Evolutionary conservation across 2,888 invertebrate species (phyloP), one percentile per base, ranked within the genome.

Genomic region (Anoplius nigerrimus): DNA sequence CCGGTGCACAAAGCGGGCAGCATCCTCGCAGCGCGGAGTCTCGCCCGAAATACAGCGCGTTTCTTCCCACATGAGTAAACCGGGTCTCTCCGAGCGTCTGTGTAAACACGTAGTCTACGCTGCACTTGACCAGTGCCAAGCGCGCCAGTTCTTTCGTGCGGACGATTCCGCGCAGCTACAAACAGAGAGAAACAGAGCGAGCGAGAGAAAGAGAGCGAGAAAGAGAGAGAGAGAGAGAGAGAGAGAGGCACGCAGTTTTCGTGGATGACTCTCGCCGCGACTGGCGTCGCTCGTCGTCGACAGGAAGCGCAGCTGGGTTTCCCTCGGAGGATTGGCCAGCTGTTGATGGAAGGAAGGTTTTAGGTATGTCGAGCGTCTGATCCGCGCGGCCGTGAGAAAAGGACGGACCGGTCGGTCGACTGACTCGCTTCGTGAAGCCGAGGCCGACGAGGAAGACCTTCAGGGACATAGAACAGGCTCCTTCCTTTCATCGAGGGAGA

Each of bases 271-370:
- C 34, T 83, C 74, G 80, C n/a, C n/a, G 46, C 42, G 8, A 42
- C 42, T 48, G 48, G 11, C 34, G 34, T 11, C 34, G 34, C 34
- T n/a, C 66, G 77, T 72, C 70, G 75, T 76, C 66, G 75, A 72
- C 82, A 82, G 85, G 84, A 84, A 84, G 76, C 75, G 82, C 86
- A 86, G 86, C 86, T 86, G 86, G 84, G 34, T 34, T 77, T 20
- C 65, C 71, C 71, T 65, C 79, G 75, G 79, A 82, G 80, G 82
- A 84, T 86, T 82, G 82, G 82, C 85, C 86, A 85, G 86, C 85
- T 86, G 86, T 86, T 85, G 84, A 83, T 80, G 79, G 82, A 82
- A 81, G 82, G 83, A 34, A 34, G 34, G 34, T 34, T 82, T 83
- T 84, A 82, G 83, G 82, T 84, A 83, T 78, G 78, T 83, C 79